A percentile compares a stretch with the other conserved stretches of the same genome.
Conservation (phyloP, 2,888 invertebrate species). For the Cheilosia urbana region DNA sequence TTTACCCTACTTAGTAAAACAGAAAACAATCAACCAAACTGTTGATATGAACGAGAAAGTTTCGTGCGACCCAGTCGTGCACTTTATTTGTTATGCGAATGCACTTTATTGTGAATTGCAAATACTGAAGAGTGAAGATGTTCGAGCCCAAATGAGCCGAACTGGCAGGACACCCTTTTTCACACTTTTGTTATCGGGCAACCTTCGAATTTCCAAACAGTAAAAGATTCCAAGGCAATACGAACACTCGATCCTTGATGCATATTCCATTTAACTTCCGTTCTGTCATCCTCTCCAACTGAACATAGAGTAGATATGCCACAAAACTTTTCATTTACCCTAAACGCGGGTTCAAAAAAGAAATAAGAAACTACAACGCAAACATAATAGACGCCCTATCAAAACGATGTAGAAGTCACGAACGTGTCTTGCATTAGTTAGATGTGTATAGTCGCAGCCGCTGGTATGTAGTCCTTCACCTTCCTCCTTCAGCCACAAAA, state of each 20-base stretch:
- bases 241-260: conserved; percentile 24
- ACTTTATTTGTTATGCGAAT: too few species aligned
- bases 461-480: conserved; percentile 1
- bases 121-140: too few species aligned
- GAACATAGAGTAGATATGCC: conserved; percentile 1
- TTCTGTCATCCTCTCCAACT: conserved; percentile 5
- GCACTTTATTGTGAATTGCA: too few species aligned
- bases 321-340: background rate
- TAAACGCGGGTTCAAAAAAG: background rate
- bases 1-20: too few species aligned
- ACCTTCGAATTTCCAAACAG: background rate
- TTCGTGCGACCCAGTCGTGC: too few species aligned
- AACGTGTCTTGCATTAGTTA: conserved; percentile 53
- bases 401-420: conserved; percentile 48
- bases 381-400: conserved; percentile 17
- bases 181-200: background rate
- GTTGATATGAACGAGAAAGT: too few species aligned
- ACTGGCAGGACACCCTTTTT: background rate
- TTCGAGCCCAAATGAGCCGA: too few species aligned
- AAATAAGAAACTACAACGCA: background rate
- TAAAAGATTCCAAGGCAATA: background rate
- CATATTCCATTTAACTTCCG: conserved; percentile 40
- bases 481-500: conserved; percentile 27
- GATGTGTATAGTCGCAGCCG: background rate
- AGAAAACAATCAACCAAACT: too few species aligned